Conservation (phyloP, 2,797 vertebrate genomes). For the Alfaro cultratus region DNA sequence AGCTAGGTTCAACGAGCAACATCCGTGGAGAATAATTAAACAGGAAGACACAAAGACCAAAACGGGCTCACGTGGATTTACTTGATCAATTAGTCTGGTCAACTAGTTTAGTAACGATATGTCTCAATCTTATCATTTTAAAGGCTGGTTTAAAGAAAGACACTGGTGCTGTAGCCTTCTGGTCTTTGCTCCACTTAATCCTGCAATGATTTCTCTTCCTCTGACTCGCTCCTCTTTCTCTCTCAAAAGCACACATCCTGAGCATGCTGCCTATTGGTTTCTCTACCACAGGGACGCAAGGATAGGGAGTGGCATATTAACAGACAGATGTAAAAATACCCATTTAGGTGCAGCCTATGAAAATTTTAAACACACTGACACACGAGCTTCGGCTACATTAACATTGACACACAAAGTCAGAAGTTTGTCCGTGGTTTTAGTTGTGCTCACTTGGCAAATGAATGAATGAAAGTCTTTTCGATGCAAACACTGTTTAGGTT, state of each 20-base stretch:
- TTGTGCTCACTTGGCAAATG: conserved; percentile 22
- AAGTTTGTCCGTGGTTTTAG: conserved; percentile 10
- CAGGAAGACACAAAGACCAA: conserved; percentile 19
- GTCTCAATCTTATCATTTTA: conserved; percentile 32
- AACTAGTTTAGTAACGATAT: conserved; percentile 14
- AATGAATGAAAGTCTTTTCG: conserved; percentile 17
- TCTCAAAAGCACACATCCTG: conserved; percentile 62
- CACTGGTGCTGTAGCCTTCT: conserved; percentile 21
- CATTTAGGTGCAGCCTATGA: conserved; percentile 22
- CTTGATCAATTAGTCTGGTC: conserved; percentile 8
- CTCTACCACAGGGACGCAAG: conserved; percentile 46
- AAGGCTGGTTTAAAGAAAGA: conserved; percentile 21
- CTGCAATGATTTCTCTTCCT: conserved; percentile 38
- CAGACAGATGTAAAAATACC: conserved; percentile 16
- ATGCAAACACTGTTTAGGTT: conserved; percentile 26
- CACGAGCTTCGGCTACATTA: conserved; percentile 13
- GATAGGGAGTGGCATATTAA: conserved; percentile 67
- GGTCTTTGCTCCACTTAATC: conserved; percentile 50
- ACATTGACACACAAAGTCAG: conserved; percentile 16
- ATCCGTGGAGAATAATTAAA: conserved; percentile 39
- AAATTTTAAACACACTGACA: conserved; percentile 16
- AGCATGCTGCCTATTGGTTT: conserved; percentile 72
- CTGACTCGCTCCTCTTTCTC: conserved; percentile 53
- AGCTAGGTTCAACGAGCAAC: conserved; percentile 49
- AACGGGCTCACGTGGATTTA: conserved; percentile 30